Base-by-base conservation (phyloP, 92 coral and sea anemone genomes). In the Galaxea fascicularis region DNA sequence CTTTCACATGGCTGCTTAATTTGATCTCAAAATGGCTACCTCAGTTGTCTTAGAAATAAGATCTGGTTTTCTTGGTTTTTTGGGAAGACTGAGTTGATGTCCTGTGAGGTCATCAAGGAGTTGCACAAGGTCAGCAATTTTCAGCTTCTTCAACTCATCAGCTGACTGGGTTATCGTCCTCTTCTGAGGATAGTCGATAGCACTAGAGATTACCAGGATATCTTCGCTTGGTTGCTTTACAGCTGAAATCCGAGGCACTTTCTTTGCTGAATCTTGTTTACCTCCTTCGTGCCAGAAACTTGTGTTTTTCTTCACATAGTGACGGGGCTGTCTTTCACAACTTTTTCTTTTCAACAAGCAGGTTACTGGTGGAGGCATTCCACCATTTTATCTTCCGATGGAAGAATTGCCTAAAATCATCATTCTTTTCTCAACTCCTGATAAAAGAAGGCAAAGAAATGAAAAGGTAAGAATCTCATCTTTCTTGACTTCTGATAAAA, bases 351-450 rank as follows among this genome's bases (percentile, higher is more conserved):
- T 66, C 76, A 20, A 69, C 77, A n/a, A 71, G 69, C 5, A 82
- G 79, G 3, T 71, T 25, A 31, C 57, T 82, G n/a, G 72, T 56
- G 39, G 71, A 56, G 0, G 87, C 80, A 39, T 82, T 79, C 87
- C 78, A 82, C 17, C 80, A 0, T 20, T 82, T 82, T 6, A 82
- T 82, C 60, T 82, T 82, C 8, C 78, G 49, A 20, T 82, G 72
- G 27, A 71, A 82, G 20, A 56, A 82, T 16, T 62, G 22, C 28
- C 70, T 41, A 11, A 52, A 59, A 14, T 82, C 47, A 58, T 82
- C 87, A 16, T 72, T 82, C 47, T 82, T 82, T 82, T 82, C 46
- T 71, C 87, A 0, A 54, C 87, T 1, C 87, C 79, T 82, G 24
- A n/a, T 10, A 14, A 29, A 51, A 74, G 24, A 24, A 45, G 8